Evolutionary conservation across 1,140 invertebrate genomes (phyloP).

Genomic region (Neodiprion lecontei): DNA sequence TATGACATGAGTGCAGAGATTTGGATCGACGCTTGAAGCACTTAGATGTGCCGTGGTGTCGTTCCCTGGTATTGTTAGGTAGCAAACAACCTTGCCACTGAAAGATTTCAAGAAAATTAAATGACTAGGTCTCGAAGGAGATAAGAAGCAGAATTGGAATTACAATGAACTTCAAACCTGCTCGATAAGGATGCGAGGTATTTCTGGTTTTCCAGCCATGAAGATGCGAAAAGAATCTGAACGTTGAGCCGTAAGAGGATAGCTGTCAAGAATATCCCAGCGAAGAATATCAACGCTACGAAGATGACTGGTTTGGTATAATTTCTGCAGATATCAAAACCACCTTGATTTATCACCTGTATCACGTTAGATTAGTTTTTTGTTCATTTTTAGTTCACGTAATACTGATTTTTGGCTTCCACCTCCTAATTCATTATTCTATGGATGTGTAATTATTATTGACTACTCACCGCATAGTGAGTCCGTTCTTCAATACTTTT

Average conservation of each 20-base stretch:
- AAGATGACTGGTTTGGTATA: background rate
- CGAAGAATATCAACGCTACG: background rate
- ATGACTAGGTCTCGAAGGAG: background rate
- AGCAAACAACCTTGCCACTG: constrained; percentile 62
- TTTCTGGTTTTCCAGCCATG: background rate
- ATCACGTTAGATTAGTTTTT: no score
- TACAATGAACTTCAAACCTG: background rate
- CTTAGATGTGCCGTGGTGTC: constrained; percentile 53
- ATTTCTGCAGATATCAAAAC: background rate
- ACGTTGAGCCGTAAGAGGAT: background rate
- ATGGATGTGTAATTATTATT: no score
- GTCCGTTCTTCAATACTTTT: no score
- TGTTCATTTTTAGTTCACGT: no score
- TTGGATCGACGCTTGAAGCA: constrained; percentile 68
- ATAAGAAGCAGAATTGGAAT: background rate
- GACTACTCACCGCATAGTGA: no score
- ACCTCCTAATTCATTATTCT: no score
- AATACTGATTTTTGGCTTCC: no score
- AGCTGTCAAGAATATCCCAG: background rate
- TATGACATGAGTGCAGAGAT: constrained; percentile 84
- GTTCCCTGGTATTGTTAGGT: constrained; percentile 67
- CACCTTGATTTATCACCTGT: no score
- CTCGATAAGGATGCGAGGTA: background rate
- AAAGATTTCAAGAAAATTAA: background rate
- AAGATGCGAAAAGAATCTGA: background rate